Conservation (phyloP, 2,113 vertebrate species). For the Podarcis raffonei region DNA sequence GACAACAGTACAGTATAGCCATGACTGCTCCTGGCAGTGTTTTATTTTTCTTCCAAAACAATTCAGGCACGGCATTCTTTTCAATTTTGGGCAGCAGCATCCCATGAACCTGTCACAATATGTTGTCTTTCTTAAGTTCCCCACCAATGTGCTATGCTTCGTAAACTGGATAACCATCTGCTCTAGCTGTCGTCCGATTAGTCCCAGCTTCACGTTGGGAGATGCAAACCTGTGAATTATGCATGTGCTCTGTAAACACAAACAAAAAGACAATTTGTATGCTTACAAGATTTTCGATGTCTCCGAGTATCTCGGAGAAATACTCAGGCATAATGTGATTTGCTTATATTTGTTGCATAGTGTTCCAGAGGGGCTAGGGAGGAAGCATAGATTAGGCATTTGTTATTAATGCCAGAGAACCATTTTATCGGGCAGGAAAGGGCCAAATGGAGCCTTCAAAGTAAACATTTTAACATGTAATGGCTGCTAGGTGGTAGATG, state of each 20-base stretch:
- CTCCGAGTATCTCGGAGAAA: background rate
- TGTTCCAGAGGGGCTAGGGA: background rate
- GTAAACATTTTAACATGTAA: background rate
- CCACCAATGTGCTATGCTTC: background rate
- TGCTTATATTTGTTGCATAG: background rate
- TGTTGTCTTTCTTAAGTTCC: background rate
- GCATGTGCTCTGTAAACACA: background rate
- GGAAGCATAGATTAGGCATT: background rate
- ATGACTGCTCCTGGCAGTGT: background rate
- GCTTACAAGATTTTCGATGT: background rate
- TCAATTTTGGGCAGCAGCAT: background rate
- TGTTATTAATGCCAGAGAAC: background rate
- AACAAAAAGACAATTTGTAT: constrained; percentile 6
- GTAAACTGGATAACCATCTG: background rate
- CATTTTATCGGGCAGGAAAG: background rate
- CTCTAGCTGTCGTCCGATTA: background rate
- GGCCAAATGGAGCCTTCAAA: background rate
- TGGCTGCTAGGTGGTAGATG: background rate
- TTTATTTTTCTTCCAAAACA: background rate
- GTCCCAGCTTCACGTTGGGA: background rate
- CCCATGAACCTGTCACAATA: constrained; percentile 16
- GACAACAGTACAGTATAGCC: background rate
- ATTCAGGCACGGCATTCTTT: background rate
- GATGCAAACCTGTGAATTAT: background rate
- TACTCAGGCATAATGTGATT: background rate